Conservation (phyloP, 2,113 vertebrate genomes). For the Spheniscus mendiculus region DNA sequence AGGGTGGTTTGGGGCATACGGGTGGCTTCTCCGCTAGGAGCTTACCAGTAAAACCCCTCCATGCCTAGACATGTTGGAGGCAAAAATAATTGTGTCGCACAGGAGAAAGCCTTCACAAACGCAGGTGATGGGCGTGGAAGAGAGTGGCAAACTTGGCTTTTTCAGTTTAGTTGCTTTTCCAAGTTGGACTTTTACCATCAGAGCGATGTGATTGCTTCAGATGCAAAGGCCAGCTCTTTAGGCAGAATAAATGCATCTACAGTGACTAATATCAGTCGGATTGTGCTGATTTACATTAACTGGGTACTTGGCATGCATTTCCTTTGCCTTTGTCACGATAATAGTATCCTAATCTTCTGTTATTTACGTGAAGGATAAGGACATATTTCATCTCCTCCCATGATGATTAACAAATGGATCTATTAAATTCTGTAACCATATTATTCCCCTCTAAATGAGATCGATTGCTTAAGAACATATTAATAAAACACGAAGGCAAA, state of each 20-base stretch:
- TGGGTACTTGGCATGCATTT: neutral
- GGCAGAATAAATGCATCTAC: neutral
- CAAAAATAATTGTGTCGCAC: accelerated
- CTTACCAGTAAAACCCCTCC: neutral
- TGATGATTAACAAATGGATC: neutral
- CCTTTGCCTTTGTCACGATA: neutral
- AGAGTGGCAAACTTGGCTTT: neutral
- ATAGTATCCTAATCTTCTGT: neutral
- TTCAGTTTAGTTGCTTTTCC: neutral
- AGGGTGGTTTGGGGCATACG: accelerated
- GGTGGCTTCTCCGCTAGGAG: neutral
- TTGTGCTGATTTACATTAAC: neutral
- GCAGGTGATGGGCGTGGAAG: accelerated
- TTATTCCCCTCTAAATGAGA: neutral
- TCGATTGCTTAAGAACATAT: neutral
- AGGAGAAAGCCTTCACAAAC: too few species aligned
- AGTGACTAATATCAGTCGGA: neutral
- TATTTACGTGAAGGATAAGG: neutral
- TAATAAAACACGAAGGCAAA: neutral
- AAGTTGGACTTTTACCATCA: neutral
- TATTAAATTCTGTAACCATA: neutral
- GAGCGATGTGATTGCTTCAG: neutral
- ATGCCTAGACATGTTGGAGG: accelerated
- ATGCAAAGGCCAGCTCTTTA: neutral
- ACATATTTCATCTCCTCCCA: neutral